These are phyloP conservation scores for Ophioninae sp. DNA, from an alignment of 2,888 invertebrate genomes.

Conservation along the genomic window DNA sequence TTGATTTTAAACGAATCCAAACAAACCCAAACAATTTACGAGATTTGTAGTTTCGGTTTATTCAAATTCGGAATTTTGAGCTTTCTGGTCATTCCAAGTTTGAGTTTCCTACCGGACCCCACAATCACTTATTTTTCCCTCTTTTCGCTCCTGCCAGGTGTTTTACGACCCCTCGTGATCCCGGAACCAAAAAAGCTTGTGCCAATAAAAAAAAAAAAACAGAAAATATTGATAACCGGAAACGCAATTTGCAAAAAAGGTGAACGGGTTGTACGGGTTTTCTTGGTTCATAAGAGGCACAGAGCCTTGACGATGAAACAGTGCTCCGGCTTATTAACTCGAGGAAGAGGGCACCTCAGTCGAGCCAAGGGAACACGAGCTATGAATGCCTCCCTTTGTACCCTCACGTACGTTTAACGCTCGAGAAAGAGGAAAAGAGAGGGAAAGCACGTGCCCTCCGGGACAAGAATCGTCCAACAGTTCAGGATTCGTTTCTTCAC, in stretches of 20 bases:
- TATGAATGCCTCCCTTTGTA: constrained; percentile 65
- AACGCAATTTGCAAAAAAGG: constrained; percentile 4
- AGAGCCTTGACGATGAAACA: constrained; percentile 64
- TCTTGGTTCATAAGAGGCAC: constrained; percentile 2
- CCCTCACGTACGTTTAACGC: constrained; percentile 33
- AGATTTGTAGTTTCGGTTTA: too few species aligned
- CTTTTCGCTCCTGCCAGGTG: background rate
- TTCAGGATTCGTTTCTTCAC: background rate
- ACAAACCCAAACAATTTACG: too few species aligned
- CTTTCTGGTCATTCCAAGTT: too few species aligned
- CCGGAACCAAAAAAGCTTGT: background rate
- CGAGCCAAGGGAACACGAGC: constrained; percentile 33
- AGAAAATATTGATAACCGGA: background rate
- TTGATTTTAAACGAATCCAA: too few species aligned
- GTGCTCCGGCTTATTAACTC: constrained; percentile 65
- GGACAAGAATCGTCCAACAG: constrained; percentile 2
- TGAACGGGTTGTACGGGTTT: background rate
- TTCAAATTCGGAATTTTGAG: too few species aligned
- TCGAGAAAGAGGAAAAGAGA: background rate
- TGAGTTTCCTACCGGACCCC: too few species aligned
- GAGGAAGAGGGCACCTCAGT: constrained; percentile 17
- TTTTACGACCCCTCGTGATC: background rate
- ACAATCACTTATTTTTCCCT: too few species aligned
- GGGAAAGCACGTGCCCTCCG: constrained; percentile 33
- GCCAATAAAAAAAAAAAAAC: background rate